Evolutionary conservation across 2,113 vertebrate species (phyloP).

Genomic region (Arenaria interpres): DNA sequence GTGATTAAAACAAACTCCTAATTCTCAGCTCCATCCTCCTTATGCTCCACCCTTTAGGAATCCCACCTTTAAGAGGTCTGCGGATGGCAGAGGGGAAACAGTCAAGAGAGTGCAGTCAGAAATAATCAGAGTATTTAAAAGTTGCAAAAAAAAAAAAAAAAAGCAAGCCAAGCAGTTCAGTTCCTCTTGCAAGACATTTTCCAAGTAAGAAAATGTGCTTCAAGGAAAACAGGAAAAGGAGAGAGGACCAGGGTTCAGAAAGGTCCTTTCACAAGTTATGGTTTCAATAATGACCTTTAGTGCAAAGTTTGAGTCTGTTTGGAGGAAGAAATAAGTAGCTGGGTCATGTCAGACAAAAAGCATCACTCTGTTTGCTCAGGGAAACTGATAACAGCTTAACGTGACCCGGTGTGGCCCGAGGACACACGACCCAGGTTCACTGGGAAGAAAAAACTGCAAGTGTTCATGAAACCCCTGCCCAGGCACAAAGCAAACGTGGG

Average conservation of each 20-base stretch:
- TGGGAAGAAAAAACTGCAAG: background rate
- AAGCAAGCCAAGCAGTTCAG: background rate
- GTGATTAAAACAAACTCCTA: background rate
- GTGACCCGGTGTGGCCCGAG: background rate
- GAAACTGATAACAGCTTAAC: background rate
- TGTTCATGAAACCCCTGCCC: background rate
- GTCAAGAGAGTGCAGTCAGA: background rate
- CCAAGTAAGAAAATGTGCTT: background rate
- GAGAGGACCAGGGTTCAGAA: background rate
- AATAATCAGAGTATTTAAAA: background rate
- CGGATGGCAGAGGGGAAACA: background rate
- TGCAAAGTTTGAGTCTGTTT: background rate
- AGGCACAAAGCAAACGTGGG: rapidly evolving
- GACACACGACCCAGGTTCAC: background rate
- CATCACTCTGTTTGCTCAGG: background rate
- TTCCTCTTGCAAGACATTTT: background rate
- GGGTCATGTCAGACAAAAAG: background rate
- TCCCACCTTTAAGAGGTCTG: background rate
- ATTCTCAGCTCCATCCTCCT: background rate
- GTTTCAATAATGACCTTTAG: background rate
- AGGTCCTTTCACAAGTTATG: background rate
- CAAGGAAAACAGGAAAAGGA: background rate
- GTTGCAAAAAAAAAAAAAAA: background rate
- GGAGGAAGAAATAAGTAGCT: rapidly evolving
- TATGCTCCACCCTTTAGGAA: background rate